Evolutionary conservation across 2,113 vertebrate genomes (phyloP), one percentile per base, ranked within the genome.

Genomic region (Gracilinanus agilis): DNA sequence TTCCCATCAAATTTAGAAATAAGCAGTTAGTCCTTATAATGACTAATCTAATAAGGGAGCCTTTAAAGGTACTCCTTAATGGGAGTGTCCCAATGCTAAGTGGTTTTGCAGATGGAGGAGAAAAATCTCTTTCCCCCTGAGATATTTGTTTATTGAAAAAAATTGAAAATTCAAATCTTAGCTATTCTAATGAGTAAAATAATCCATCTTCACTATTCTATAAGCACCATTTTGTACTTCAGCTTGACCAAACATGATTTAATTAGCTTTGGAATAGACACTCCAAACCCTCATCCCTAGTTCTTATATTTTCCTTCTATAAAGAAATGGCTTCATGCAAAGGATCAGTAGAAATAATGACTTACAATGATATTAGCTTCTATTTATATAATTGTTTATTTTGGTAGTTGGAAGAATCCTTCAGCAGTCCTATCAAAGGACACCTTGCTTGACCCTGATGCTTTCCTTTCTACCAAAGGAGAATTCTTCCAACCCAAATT

Each of bases 1-100:
- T 92, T 97, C 95, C 90, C 97, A 89, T 94, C 91, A 98, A 98
- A 98, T 97, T 92, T 5, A 93, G 94, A 94, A 96, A 96, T 95
- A 96, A 95, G 54, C 92, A 97, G 96, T 90, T 90, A 96, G 90
- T 90, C 93, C 24, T 96, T 97, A 96, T 21, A 97, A 83, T 3
- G 0, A 40, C 91, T 96, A 97, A 92, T 92, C 88, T 44, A 97
- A 95, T 7, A 94, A 91, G 90, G 25, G 49, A 90, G 93, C 75
- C 94, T 92, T 97, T 96, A 95, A 96, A 95, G 93, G 96, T 94
- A 11, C 90, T 95, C 88, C 88, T 91, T 96, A 93, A 97, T 97
- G 61, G 1, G 25, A 88, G n/a, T 88, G 83, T 34, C 44, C 88
- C 55, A 94, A 92, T 49, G 92, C 67, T 93, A 95, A 11, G 3